Evolutionary conservation across 2,888 invertebrate genomes (phyloP).

Genomic region (Ormyrus labotus): DNA sequence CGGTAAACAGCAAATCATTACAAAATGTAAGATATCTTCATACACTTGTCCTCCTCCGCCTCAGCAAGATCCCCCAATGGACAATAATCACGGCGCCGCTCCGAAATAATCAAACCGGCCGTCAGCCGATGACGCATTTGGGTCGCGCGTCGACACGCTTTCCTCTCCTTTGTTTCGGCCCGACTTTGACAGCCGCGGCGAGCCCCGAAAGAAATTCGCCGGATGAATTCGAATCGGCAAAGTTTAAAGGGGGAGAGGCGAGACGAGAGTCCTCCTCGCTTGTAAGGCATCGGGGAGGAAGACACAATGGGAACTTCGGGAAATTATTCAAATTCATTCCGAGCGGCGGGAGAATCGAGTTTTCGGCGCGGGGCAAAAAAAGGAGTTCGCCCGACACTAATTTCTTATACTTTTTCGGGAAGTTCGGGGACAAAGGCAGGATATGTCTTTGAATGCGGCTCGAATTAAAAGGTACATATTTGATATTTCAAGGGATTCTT

Average conservation of each 20-base stretch:
- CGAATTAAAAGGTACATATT: no score
- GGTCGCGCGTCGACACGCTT: constrained; percentile 12
- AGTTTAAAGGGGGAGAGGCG: constrained; percentile 36
- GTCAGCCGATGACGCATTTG: constrained; percentile 42
- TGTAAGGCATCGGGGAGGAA: background rate
- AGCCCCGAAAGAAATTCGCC: constrained; percentile 33
- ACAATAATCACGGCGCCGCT: constrained; percentile 62
- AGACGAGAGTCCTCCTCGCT: no score
- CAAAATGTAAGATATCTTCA: no score
- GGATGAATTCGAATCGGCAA: constrained; percentile 50
- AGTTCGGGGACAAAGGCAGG: no score
- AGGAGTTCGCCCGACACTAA: background rate
- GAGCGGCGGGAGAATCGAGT: constrained; percentile 7
- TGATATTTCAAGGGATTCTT: no score
- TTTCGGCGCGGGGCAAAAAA: constrained; percentile 22
- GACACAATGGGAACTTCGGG: constrained; percentile 40
- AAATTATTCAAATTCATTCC: constrained; percentile 52
- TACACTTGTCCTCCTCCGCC: background rate
- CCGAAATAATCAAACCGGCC: constrained; percentile 44
- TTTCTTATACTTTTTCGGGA: constrained; percentile 6
- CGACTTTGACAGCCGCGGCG: background rate
- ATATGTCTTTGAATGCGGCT: no score
- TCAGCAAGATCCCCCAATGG: constrained; percentile 59
- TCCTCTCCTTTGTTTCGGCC: no score
- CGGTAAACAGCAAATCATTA: no score